phyloP scores from a whole-genome alignment of 2,888 invertebrate species.

The Melolontha melolontha region DNA sequence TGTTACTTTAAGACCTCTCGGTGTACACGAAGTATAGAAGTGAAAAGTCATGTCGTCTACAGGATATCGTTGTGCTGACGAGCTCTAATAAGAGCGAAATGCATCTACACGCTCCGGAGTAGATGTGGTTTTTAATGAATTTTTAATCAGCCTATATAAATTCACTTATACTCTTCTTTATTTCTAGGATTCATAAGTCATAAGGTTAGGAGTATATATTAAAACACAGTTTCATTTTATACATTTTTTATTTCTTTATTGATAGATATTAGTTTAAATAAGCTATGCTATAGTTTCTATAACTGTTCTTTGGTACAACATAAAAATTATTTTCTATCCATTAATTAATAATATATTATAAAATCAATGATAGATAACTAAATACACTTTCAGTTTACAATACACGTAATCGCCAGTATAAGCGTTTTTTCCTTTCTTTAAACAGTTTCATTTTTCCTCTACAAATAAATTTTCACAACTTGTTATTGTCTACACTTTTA shows the following conservation, averaged over 20 bases:
- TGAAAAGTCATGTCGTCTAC: too few species aligned
- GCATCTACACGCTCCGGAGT: too few species aligned
- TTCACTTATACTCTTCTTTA: too few species aligned
- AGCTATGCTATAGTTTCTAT: constrained; percentile 61
- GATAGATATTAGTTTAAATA: constrained; percentile 55
- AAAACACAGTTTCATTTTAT: constrained; percentile 28
- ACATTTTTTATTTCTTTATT: constrained; percentile 46
- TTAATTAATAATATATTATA: constrained; percentile 51
- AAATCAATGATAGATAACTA: constrained; percentile 53
- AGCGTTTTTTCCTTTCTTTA: constrained; percentile 37
- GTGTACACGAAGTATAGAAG: too few species aligned
- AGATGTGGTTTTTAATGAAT: too few species aligned
- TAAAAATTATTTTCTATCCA: constrained; percentile 49
- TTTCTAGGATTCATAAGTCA: too few species aligned
- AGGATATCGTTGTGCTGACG: too few species aligned
- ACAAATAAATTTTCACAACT: constrained; percentile 59
- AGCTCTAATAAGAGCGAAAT: too few species aligned
- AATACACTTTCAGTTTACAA: constrained; percentile 44
- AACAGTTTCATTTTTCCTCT: constrained; percentile 48
- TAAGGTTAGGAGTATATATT: constrained; percentile 1
- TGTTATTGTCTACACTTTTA: constrained; percentile 63
- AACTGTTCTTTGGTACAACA: constrained; percentile 61
- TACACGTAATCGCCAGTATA: constrained; percentile 43
- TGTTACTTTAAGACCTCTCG: too few species aligned
- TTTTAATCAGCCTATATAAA: too few species aligned